A percentile compares a stretch with the other conserved stretches of the same genome.
Evolutionary conservation across 2,797 vertebrate genomes (phyloP).

Genomic region (Diplodus sargus): DNA sequence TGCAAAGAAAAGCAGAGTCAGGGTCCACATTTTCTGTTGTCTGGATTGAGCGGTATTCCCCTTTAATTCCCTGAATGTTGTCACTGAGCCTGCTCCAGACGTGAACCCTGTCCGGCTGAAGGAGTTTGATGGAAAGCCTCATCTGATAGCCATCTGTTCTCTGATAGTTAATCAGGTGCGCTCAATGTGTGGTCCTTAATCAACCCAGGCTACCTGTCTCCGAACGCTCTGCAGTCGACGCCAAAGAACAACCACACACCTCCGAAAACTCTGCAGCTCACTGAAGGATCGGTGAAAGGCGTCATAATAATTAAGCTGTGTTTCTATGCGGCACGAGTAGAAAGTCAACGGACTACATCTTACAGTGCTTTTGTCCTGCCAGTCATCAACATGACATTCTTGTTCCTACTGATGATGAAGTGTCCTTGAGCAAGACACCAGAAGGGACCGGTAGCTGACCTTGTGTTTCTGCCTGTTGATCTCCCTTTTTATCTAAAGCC

Average conservation of each 20-base stretch:
- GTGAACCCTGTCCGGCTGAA: constrained; percentile 69
- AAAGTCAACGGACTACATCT: neutral
- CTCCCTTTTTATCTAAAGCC: neutral
- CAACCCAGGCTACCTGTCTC: constrained; percentile 58
- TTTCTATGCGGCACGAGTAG: neutral
- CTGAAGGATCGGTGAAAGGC: neutral
- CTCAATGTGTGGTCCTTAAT: constrained; percentile 73
- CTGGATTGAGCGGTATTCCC: constrained; percentile 7
- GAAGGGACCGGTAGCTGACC: neutral
- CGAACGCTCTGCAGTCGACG: constrained; percentile 29
- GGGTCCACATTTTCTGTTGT: neutral
- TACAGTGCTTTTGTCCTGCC: neutral
- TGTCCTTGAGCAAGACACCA: constrained; percentile 20
- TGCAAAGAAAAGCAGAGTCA: constrained; percentile 1
- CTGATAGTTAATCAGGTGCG: constrained; percentile 75
- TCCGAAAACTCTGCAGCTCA: constrained; percentile 18
- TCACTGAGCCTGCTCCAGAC: constrained; percentile 45
- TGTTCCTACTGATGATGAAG: neutral
- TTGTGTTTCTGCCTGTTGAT: constrained; percentile 15
- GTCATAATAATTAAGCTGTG: constrained; percentile 1
- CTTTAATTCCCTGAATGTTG: constrained; percentile 46
- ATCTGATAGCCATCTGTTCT: constrained; percentile 81
- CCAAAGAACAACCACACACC: neutral
- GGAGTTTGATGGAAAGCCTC: constrained; percentile 77
- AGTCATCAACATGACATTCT: neutral